phyloP scores from a whole-genome alignment of 2,888 invertebrate species.

The Mesopsocus fuscifrons region DNA sequence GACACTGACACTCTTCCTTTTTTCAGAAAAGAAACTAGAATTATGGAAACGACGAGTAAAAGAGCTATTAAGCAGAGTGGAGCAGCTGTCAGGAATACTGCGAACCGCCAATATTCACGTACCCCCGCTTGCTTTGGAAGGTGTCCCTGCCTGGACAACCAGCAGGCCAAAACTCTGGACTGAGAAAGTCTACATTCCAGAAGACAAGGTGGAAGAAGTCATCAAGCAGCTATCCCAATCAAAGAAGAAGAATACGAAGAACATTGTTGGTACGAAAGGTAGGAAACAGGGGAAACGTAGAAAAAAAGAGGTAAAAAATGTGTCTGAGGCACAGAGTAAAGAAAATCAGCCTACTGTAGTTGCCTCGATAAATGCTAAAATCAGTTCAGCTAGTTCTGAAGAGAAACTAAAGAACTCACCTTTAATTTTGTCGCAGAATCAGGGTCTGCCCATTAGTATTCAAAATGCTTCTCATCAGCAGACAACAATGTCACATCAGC shows the following conservation, averaged over 20 bases:
- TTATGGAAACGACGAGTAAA: conserved; percentile 17
- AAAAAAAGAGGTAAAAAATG: conserved; percentile 4
- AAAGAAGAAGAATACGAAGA: not conserved
- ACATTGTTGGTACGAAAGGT: not conserved
- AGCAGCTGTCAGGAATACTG: conserved; percentile 18
- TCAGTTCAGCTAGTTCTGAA: too few species aligned
- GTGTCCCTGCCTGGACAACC: not conserved
- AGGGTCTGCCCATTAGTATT: too few species aligned
- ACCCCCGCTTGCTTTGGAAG: conserved; percentile 14
- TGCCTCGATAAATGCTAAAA: not conserved
- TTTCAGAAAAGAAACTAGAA: conserved; percentile 17
- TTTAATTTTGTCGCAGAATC: too few species aligned
- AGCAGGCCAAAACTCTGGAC: conserved; percentile 13
- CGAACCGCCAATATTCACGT: conserved; percentile 18
- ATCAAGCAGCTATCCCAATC: conserved; percentile 2
- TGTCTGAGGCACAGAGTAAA: conserved; percentile 2
- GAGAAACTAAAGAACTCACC: too few species aligned
- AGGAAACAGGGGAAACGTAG: conserved; percentile 1
- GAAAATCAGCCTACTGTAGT: conserved; percentile 12
- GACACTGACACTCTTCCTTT: too few species aligned
- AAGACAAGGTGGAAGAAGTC: conserved; percentile 9
- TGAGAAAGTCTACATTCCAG: conserved; percentile 12
- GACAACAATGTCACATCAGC: too few species aligned
- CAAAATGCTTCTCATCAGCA: too few species aligned
- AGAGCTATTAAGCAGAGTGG: conserved; percentile 17